Base-by-base conservation (phyloP, 1,140 invertebrate genomes). In the Drosophila prosaltans region DNA sequence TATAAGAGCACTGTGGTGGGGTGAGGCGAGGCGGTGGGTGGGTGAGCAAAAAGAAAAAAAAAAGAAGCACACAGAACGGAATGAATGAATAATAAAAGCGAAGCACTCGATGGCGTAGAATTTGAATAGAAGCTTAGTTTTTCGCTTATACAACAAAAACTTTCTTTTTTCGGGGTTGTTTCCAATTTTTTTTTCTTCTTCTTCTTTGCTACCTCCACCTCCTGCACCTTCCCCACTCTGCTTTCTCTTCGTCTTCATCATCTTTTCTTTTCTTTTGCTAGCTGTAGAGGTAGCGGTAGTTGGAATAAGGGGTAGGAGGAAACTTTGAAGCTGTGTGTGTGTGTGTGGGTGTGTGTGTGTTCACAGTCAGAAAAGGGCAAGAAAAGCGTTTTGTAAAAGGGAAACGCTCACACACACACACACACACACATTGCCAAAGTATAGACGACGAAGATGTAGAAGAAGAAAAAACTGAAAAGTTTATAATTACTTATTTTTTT, bases 401-500 rank as follows among this genome's bases (percentile, higher is more conserved):
- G 76, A 81, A 82, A 76, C 70, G 63, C 73, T 64, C 39, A 73
- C 63, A 74, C 55, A 81, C 51, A 65, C 36, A 55, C 54, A 70
- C 39, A 70, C 32, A 66, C 41, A 66, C 24, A 58, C 7, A 45
- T 7, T 57, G 24, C 60, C 28, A 43, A 63, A 30, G 54, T n/a
- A 54, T 76, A 78, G 73, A 73, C 70, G 81, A 81, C 82, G 82
- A 26, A 26, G 66, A 86, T 80, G 81, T 75, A 72, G 74, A 71
- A 71, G 75, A 79, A 86, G 86, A 72, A 88, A 91, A 91, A 91
- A 91, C 83, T 91, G 80, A 88, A 91, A 91, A 91, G 82, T 91
- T 91, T 91, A 91, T 91, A 91, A 91, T 91, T 91, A 91, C 88
- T 91, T 91, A 91, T 91, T 91, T 91, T 51, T 91, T 91, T 91